Evolutionary conservation across 2,113 vertebrate genomes (phyloP), one percentile per base, ranked within the genome.

Genomic region (Myotis davidii): DNA sequence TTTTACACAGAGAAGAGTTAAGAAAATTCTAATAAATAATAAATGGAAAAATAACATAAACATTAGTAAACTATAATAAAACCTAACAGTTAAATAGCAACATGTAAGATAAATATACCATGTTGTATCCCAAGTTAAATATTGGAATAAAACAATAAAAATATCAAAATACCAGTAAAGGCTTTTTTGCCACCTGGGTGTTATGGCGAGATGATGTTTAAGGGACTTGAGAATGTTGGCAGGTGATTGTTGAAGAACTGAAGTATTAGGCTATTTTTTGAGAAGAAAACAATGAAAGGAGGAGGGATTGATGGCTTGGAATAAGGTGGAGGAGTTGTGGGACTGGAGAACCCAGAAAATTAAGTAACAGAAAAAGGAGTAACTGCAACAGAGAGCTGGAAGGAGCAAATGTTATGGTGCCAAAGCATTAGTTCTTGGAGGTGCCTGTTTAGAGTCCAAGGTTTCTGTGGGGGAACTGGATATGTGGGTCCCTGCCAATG

Each of bases 61-160:
- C 50, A 37, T 50, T 42, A 83, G 76, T 72, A 95, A 42, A 83
- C 21, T 56, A 37, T 74, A 54, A 76, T 64, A 87, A 89, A 39
- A 32, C 10, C 59, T 29, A 87, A 14, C 3, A 73, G 45, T 84
- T 84, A 42, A 83, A 70, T 65, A 95, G 32, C 67, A 86, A 12
- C 11, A 61, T 50, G 34, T n/a, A 61, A 72, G 48, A 70, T 79
- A 73, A 90, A 64, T 16, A 59, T 59, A 18, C 17, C 12, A 34
- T 76, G 25, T 82, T 88, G 27, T 52, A 72, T 77, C 37, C 37
- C 37, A 39, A 88, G 69, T 85, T 95, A 85, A 88, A 88, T 74
- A 70, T 7, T 74, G 12, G 29, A 70, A 50, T n/a, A 92, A 91
- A 79, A 83, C 9, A 81, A 74, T 79, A 78, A 59, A 91, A 78